These are phyloP conservation scores for Anguilla marmorata DNA, from an alignment of 2,797 vertebrate genomes.

Conservation along the genomic window DNA sequence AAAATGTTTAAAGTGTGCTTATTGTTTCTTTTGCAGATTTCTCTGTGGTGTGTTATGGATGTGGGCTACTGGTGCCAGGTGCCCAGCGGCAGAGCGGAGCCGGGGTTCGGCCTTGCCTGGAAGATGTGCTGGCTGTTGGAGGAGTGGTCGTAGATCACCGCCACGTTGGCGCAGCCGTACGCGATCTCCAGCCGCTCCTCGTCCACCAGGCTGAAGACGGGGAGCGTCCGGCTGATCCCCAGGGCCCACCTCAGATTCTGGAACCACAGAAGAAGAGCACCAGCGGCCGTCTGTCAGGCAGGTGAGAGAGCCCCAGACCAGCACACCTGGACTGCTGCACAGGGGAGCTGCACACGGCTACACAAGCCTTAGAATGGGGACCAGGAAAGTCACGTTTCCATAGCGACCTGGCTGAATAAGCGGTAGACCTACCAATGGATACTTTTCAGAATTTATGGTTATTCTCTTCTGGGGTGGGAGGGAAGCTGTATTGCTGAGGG, in stretches of 20 bases:
- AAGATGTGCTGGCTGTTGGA: constrained; percentile 77
- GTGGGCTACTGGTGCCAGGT: neutral
- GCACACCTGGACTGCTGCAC: neutral
- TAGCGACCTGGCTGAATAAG: neutral
- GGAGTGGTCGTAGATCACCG: constrained; percentile 77
- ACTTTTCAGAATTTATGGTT: constrained; percentile 17
- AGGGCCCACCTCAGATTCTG: constrained; percentile 82
- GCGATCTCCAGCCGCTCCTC: constrained; percentile 73
- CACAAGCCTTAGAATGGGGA: neutral
- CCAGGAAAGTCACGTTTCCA: neutral
- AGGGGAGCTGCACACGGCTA: neutral
- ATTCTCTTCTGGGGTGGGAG: constrained; percentile 49
- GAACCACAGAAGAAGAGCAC: constrained; percentile 18
- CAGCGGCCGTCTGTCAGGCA: neutral
- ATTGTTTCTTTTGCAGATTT: neutral
- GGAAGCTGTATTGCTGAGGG: constrained; percentile 66
- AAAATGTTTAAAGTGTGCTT: neutral
- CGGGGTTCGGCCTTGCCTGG: constrained; percentile 69
- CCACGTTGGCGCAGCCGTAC: constrained; percentile 74
- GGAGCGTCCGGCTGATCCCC: constrained; percentile 81
- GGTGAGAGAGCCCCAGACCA: neutral
- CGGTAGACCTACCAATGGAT: constrained; percentile 70
- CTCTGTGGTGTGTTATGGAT: neutral
- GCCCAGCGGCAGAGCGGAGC: neutral
- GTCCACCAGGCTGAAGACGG: constrained; percentile 80